phyloP scores from a whole-genome alignment of 2,888 invertebrate species.

The Entomobrya multifasciata region DNA sequence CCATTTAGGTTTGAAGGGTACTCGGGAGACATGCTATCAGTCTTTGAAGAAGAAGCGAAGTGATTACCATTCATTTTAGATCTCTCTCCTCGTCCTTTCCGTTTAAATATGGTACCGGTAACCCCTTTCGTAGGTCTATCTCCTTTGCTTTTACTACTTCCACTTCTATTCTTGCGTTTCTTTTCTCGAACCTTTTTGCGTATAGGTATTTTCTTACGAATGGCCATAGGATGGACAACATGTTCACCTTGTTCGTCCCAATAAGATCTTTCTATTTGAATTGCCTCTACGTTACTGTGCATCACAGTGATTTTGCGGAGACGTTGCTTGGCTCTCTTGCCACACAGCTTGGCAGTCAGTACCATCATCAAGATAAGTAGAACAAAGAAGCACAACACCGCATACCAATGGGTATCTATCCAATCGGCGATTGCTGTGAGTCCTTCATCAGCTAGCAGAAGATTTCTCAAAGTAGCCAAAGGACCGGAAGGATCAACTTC shows the following conservation, averaged over 20 bases:
- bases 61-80: conserved; percentile 53
- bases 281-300: conserved; percentile 94
- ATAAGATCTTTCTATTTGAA: conserved; percentile 88
- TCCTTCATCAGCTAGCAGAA: conserved; percentile 93
- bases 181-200: conserved; percentile 88
- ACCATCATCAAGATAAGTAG: conserved; percentile 89
- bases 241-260: conserved; percentile 85
- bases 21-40: conserved; percentile 65
- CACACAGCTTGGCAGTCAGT: conserved; percentile 89
- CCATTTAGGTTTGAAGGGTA: conserved; percentile 68
- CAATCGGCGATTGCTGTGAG: conserved; percentile 93
- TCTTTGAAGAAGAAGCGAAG: conserved; percentile 66
- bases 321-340: conserved; percentile 90
- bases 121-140: conserved; percentile 54
- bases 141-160: conserved; percentile 62
- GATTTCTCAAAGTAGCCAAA: conserved; percentile 91
- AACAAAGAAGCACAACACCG: conserved; percentile 88
- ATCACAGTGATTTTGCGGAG: conserved; percentile 93
- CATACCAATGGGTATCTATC: conserved; percentile 95
- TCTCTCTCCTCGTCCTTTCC: conserved; percentile 64
- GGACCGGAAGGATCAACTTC: conserved; percentile 96
- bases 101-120: conserved; percentile 70
- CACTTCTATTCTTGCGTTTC: conserved; percentile 64
- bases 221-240: conserved; percentile 91
- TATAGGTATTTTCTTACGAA: conserved; percentile 92